Percentiles rank a stretch among this genome's conserved stretches.
Conservation (phyloP, 2,113 vertebrate species). For the Meles meles region DNA sequence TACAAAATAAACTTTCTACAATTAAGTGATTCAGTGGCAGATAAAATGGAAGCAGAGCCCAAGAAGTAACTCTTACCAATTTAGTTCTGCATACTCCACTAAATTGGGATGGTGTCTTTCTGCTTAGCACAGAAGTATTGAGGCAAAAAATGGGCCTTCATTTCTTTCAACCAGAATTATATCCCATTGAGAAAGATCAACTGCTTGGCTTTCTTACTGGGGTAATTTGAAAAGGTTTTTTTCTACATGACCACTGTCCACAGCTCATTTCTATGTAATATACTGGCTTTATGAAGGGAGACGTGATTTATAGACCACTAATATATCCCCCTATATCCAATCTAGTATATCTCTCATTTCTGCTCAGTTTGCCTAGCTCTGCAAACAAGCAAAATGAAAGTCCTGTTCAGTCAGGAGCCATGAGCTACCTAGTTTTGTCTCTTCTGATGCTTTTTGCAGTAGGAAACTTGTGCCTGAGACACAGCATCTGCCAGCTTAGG, state of each 20-base stretch:
- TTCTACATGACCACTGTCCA: not conserved
- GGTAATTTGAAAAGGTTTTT: not conserved
- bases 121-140: not conserved
- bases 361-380: not conserved
- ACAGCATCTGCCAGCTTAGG: not conserved
- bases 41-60: not conserved
- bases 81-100: constrained; percentile 30
- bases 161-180: not conserved
- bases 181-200: not conserved
- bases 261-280: not conserved
- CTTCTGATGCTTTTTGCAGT: not conserved
- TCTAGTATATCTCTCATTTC: not conserved
- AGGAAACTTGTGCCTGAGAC: not conserved
- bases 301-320: not conserved
- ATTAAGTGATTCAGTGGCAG: constrained; percentile 56
- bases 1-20: constrained; percentile 68
- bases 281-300: not conserved
- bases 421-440: not conserved
- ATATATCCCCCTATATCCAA: not conserved
- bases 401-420: not conserved
- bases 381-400: not conserved
- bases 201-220: not conserved
- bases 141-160: not conserved
- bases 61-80: constrained; percentile 38
- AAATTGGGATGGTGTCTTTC: not conserved